Conservation (phyloP, 1,140 invertebrate species). For the Caenorhabditis inopinata region DNA sequence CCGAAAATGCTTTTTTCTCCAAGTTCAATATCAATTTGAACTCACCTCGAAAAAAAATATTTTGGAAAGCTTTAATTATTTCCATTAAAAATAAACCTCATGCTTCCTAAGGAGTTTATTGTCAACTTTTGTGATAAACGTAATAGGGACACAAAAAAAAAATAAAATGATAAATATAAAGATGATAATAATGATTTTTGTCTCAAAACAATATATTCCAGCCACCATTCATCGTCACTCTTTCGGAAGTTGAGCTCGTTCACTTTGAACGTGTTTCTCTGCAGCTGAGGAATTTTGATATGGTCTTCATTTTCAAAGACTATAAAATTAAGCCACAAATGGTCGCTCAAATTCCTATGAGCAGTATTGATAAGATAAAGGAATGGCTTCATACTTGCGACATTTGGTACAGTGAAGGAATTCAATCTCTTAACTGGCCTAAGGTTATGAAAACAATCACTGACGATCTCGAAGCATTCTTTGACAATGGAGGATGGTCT, state of each 20-base stretch:
- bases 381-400: conserved; percentile 77
- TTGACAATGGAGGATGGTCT: conserved; percentile 95
- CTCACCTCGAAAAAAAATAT: no score
- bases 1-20: no score
- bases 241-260: conserved; percentile 95
- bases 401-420: conserved; percentile 94
- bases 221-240: conserved; percentile 94
- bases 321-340: conserved; percentile 89
- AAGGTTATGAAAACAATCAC: conserved; percentile 99
- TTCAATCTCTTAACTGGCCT: conserved; percentile 96
- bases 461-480: conserved; percentile 97
- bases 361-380: conserved; percentile 97
- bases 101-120: no score
- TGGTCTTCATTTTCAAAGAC: conserved; percentile 99
- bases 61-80: no score
- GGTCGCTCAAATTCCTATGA: conserved; percentile 97
- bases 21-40: no score
- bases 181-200: no score
- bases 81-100: no score
- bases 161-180: no score
- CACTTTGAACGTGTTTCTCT: conserved; percentile 99
- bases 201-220: conserved; percentile 66
- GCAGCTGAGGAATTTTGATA: conserved; percentile 98
- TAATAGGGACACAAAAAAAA: no score
- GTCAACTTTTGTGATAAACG: no score